These are phyloP conservation scores for Allacma fusca DNA, from an alignment of 2,888 invertebrate genomes.

Conservation along the genomic window DNA sequence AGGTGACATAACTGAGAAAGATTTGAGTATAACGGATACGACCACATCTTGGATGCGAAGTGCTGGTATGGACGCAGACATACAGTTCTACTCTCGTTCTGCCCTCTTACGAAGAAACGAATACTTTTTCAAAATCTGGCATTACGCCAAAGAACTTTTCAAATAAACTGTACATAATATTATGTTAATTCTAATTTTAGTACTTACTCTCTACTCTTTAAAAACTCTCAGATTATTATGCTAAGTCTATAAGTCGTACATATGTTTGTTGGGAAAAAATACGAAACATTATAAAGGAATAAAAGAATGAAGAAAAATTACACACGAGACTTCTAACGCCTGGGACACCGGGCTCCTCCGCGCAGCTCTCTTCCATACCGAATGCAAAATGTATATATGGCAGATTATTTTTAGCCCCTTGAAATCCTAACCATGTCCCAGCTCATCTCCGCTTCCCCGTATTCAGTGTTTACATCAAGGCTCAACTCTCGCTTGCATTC, in stretches of 20 bases:
- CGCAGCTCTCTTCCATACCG: too few species aligned
- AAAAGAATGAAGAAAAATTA: slow-evolving; percentile 27
- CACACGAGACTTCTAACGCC: neutral
- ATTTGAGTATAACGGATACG: slow-evolving; percentile 83
- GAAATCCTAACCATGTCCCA: too few species aligned
- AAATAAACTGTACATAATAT: slow-evolving; percentile 68
- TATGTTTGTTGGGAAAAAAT: slow-evolving; percentile 26
- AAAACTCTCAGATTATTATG: slow-evolving; percentile 10
- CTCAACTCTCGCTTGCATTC: neutral
- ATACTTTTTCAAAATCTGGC: slow-evolving; percentile 95
- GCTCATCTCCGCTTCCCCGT: neutral
- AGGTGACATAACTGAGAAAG: slow-evolving; percentile 63
- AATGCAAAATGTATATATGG: too few species aligned
- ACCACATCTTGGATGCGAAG: slow-evolving; percentile 93
- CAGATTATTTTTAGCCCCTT: too few species aligned
- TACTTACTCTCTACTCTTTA: slow-evolving; percentile 28
- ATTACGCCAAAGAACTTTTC: slow-evolving; percentile 83
- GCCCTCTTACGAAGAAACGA: slow-evolving; percentile 85
- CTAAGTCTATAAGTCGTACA: slow-evolving; percentile 19
- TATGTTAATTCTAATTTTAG: slow-evolving; percentile 43
- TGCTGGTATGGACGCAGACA: slow-evolving; percentile 92
- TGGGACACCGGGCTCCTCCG: too few species aligned
- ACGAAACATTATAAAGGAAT: slow-evolving; percentile 25
- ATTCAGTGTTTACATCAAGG: neutral
- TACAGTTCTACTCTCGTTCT: slow-evolving; percentile 86